Evolutionary conservation across 2,888 invertebrate genomes (phyloP).

Genomic region (Limnephilus auricula): DNA sequence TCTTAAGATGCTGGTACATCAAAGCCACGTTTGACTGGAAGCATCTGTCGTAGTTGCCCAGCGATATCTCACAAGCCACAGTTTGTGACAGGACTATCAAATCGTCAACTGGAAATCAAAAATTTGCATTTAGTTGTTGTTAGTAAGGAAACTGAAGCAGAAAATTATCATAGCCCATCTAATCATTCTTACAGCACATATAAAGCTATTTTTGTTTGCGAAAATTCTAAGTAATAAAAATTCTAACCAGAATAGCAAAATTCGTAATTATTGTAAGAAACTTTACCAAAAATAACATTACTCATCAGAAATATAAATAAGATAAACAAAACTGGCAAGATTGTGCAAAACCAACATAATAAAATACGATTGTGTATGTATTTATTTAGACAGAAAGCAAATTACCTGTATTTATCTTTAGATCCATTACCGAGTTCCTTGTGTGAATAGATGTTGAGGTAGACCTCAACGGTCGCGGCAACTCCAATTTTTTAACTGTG

Average conservation of each 20-base stretch:
- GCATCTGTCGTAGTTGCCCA: slow-evolving; percentile 84
- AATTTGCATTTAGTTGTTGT: slow-evolving; percentile 55
- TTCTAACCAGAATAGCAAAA: neutral
- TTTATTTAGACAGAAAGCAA: neutral
- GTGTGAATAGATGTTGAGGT: slow-evolving; percentile 78
- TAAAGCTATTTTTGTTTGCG: slow-evolving; percentile 20
- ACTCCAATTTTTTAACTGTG: slow-evolving; percentile 85
- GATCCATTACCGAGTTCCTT: slow-evolving; percentile 76
- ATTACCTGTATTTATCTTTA: slow-evolving; percentile 78
- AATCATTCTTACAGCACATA: slow-evolving; percentile 30
- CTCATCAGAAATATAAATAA: neutral
- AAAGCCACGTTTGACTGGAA: slow-evolving; percentile 86
- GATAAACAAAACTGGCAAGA: neutral
- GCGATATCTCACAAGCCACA: slow-evolving; percentile 86
- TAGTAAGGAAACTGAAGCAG: neutral
- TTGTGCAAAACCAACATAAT: neutral
- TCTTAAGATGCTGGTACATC: slow-evolving; percentile 89
- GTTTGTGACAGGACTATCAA: slow-evolving; percentile 89
- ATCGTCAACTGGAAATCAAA: slow-evolving; percentile 83
- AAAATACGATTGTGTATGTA: neutral
- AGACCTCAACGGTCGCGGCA: slow-evolving; percentile 84
- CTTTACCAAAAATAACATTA: neutral
- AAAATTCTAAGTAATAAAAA: neutral
- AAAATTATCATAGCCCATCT: neutral
- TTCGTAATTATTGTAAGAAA: neutral